Evolutionary conservation across 2,113 vertebrate species (phyloP).

Genomic region (Nettapus auritus): DNA sequence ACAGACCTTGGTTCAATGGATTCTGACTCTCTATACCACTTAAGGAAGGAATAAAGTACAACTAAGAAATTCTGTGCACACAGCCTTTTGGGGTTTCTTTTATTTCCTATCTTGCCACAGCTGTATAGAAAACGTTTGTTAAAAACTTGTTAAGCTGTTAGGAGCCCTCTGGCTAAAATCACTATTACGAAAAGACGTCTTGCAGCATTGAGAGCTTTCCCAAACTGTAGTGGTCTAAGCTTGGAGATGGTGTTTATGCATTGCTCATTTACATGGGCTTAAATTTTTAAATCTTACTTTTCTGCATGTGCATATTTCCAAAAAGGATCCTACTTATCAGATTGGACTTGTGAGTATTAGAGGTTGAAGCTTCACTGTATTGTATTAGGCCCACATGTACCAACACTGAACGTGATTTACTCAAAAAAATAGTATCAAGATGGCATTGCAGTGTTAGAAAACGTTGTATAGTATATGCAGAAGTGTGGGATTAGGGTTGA

Average conservation of each 20-base stretch:
- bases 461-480: not conserved
- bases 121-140: not conserved
- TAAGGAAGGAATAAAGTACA: not conserved
- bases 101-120: not conserved
- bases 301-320: not conserved
- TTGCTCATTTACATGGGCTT: not conserved
- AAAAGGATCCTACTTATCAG: not conserved
- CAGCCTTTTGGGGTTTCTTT: not conserved
- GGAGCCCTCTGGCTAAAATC: not conserved
- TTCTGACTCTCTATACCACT: slow-evolving; percentile 6
- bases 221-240: not conserved
- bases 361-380: not conserved
- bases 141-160: not conserved
- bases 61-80: not conserved
- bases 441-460: not conserved
- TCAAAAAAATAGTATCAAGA: not conserved
- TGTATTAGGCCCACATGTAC: not conserved
- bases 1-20: not conserved
- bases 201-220: not conserved
- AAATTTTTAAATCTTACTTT: not conserved
- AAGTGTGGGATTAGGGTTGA: not conserved
- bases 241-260: not conserved
- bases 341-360: not conserved
- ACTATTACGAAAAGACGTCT: not conserved
- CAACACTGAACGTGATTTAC: not conserved